phyloP scores from a whole-genome alignment of 2,113 vertebrate genomes.

The Pachypanchax playfairii region DNA sequence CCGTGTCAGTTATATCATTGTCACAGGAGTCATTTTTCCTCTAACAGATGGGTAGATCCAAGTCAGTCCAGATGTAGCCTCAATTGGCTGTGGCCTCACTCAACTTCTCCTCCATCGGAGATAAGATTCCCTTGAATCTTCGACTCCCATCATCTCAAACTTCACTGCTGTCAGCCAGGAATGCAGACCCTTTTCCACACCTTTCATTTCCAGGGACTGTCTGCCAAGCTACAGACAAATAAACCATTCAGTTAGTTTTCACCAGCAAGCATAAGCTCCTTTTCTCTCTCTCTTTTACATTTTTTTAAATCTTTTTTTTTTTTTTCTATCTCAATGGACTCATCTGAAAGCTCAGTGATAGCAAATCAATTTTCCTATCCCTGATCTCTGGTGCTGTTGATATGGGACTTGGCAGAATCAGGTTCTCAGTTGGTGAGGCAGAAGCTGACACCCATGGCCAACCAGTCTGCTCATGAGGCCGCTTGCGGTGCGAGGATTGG shows the following conservation, averaged over 20 bases:
- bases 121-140: constrained; percentile 49
- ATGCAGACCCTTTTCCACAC: constrained; percentile 63
- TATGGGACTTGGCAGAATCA: constrained; percentile 10
- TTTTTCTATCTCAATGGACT: constrained; percentile 17
- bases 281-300: background rate
- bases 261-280: constrained; percentile 47
- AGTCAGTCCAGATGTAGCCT: constrained; percentile 17
- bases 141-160: constrained; percentile 46
- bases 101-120: constrained; percentile 43
- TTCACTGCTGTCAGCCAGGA: constrained; percentile 64
- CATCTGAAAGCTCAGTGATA: constrained; percentile 37
- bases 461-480: constrained; percentile 4
- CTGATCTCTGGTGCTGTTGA: constrained; percentile 41
- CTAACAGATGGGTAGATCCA: constrained; percentile 22
- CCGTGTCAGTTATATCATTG: no score
- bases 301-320: no score
- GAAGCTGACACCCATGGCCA: constrained; percentile 16
- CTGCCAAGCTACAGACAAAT: constrained; percentile 44
- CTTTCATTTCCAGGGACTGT: constrained; percentile 55
- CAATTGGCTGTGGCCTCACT: constrained; percentile 30
- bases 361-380: constrained; percentile 54
- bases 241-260: constrained; percentile 51
- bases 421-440: constrained; percentile 13
- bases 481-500: constrained; percentile 17
- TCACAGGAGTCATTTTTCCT: constrained; percentile 41